Percentiles rank a stretch among this genome's conserved stretches.
Conservation (phyloP, 2,797 vertebrate genomes). For the Remorina albescens region DNA sequence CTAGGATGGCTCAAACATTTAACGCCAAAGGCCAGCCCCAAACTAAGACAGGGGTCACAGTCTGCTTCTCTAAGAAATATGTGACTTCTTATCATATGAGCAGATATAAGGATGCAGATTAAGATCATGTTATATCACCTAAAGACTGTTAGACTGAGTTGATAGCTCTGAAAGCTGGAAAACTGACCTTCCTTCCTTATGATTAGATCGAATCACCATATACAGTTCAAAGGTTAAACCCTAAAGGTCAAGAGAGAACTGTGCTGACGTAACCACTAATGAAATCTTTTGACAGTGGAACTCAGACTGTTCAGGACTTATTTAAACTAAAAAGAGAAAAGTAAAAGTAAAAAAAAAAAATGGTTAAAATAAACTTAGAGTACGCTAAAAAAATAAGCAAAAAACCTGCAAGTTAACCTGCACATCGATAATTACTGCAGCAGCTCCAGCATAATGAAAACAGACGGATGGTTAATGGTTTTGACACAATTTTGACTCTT, state of each 20-base stretch:
- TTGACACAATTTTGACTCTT: constrained; percentile 52
- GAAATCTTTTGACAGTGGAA: neutral
- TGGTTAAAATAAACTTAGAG: neutral
- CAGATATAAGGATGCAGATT: neutral
- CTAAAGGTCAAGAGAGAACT: neutral
- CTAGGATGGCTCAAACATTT: neutral
- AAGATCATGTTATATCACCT: constrained; percentile 6
- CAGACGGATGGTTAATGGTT: constrained; percentile 68
- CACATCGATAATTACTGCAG: constrained; percentile 12
- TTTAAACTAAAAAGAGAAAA: neutral
- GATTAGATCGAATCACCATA: neutral
- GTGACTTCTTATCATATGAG: neutral
- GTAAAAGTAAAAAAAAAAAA: neutral
- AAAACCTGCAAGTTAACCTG: too few species aligned
- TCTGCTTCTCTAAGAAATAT: neutral
- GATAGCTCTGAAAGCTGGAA: neutral
- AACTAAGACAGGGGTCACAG: neutral
- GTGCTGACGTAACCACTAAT: too few species aligned
- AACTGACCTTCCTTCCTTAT: neutral
- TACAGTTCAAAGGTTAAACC: too few species aligned
- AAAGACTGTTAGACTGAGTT: neutral
- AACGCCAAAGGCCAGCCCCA: neutral
- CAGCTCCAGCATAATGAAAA: constrained; percentile 14
- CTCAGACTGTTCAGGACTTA: neutral
- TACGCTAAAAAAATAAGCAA: constrained; percentile 1